phyloP scores from a whole-genome alignment of 2,797 vertebrate species.

The Arrhamphus sclerolepis region DNA sequence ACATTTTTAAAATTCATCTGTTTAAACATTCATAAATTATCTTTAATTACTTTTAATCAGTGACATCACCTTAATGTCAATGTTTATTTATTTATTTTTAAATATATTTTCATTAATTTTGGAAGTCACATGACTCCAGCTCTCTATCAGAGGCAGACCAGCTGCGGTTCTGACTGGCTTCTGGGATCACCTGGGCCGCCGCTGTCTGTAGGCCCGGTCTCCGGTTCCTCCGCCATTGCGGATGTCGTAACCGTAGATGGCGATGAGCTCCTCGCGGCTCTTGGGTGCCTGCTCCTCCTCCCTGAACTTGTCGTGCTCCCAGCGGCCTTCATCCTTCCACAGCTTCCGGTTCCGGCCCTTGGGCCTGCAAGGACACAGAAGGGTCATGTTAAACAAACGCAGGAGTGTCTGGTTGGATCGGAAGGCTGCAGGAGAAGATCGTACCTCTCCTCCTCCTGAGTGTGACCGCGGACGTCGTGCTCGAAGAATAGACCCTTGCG shows the following conservation, averaged over 20 bases:
- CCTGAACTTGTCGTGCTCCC: slow-evolving; percentile 94
- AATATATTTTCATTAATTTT: too few species aligned
- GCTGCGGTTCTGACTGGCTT: too few species aligned
- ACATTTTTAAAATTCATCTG: too few species aligned
- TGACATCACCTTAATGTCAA: too few species aligned
- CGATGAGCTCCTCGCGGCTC: slow-evolving; percentile 92
- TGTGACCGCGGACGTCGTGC: slow-evolving; percentile 93
- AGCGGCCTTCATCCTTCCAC: slow-evolving; percentile 97
- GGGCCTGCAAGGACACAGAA: slow-evolving; percentile 76
- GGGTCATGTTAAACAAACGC: too few species aligned
- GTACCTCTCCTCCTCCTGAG: slow-evolving; percentile 90
- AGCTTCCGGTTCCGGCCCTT: slow-evolving; percentile 93
- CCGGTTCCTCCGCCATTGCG: slow-evolving; percentile 85
- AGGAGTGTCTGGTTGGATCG: too few species aligned
- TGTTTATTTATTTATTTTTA: too few species aligned
- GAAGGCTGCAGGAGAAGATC: too few species aligned
- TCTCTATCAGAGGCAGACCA: too few species aligned
- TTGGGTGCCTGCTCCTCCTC: slow-evolving; percentile 98
- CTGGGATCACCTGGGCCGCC: slow-evolving; percentile 86
- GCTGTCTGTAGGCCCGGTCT: slow-evolving; percentile 83
- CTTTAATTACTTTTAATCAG: too few species aligned
- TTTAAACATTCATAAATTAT: too few species aligned
- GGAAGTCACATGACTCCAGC: too few species aligned
- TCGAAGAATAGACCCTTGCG: slow-evolving; percentile 98
- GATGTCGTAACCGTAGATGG: slow-evolving; percentile 97